A percentile compares a stretch with the other conserved stretches of the same genome.
Evolutionary conservation across 92 coral and sea anemone species (phyloP).

Genomic region (Parazoanthus atlanticus): DNA sequence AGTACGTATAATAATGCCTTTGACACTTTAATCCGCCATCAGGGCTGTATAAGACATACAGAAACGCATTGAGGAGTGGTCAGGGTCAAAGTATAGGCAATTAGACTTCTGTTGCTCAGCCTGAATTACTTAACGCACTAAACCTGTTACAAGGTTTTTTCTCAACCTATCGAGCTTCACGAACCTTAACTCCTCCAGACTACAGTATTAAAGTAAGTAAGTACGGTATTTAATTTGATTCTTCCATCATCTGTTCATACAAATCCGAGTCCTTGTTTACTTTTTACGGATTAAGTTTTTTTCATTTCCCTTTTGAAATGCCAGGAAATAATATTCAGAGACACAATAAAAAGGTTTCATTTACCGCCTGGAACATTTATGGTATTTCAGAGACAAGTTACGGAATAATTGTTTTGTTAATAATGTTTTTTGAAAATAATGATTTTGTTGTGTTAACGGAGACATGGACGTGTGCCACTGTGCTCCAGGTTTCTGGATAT

Average conservation of each 20-base stretch:
- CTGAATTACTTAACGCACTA: no score
- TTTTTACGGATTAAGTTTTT: neutral
- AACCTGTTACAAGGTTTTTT: neutral
- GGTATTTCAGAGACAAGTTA: constrained; percentile 45
- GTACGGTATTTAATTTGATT: neutral
- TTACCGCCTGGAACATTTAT: constrained; percentile 59
- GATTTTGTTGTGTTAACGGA: neutral
- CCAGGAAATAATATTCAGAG: constrained; percentile 3
- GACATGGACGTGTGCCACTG: constrained; percentile 5
- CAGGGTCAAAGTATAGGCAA: no score
- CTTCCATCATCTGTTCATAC: constrained; percentile 10
- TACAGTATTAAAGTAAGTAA: no score
- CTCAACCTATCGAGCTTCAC: neutral
- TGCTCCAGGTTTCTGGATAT: neutral
- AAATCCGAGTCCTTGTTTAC: neutral
- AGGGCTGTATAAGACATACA: no score
- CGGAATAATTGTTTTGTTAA: neutral
- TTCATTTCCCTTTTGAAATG: neutral
- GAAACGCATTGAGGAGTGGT: no score
- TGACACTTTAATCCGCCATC: no score
- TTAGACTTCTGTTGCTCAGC: no score
- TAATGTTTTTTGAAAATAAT: neutral
- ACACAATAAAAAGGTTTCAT: constrained; percentile 24
- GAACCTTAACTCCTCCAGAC: neutral
- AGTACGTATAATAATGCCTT: no score